Conservation (phyloP, 2,888 invertebrate genomes). For the Lithosia quadra region DNA sequence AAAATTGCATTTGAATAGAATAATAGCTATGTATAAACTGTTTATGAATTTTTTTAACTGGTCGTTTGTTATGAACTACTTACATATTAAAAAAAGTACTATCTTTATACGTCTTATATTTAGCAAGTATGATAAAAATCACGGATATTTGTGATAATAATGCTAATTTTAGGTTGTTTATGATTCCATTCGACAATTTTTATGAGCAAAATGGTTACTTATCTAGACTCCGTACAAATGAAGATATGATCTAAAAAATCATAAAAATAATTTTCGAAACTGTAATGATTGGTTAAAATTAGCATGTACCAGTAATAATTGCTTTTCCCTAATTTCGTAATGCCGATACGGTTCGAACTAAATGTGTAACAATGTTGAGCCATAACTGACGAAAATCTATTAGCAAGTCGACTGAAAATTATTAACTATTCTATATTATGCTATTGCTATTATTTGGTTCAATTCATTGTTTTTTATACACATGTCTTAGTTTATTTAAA, state of each 20-base stretch:
- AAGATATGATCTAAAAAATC: background rate
- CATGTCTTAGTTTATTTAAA: background rate
- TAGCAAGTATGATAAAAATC: too few relatives aligned
- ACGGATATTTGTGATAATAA: too few relatives aligned
- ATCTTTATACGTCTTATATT: background rate
- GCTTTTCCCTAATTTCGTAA: conserved; percentile 75
- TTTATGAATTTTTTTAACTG: background rate
- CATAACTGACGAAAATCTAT: conserved; percentile 72
- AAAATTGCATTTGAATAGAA: too few relatives aligned
- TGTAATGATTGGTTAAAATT: conserved; percentile 65
- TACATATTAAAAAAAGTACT: background rate
- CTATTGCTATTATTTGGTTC: background rate
- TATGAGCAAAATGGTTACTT: background rate
- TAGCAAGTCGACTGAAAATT: conserved; percentile 55
- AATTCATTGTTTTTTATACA: background rate
- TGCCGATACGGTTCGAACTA: conserved; percentile 76
- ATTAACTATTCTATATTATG: background rate
- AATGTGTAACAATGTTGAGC: conserved; percentile 81
- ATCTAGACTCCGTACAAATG: background rate
- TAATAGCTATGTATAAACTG: background rate
- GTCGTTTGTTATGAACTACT: background rate
- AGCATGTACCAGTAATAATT: conserved; percentile 77
- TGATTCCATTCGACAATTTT: background rate
- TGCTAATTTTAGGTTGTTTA: background rate
- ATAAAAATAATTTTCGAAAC: conserved; percentile 7